A percentile compares a stretch with the other conserved stretches of the same genome.
Conservation (phyloP, 1,140 invertebrate genomes). For the Mya arenaria region DNA sequence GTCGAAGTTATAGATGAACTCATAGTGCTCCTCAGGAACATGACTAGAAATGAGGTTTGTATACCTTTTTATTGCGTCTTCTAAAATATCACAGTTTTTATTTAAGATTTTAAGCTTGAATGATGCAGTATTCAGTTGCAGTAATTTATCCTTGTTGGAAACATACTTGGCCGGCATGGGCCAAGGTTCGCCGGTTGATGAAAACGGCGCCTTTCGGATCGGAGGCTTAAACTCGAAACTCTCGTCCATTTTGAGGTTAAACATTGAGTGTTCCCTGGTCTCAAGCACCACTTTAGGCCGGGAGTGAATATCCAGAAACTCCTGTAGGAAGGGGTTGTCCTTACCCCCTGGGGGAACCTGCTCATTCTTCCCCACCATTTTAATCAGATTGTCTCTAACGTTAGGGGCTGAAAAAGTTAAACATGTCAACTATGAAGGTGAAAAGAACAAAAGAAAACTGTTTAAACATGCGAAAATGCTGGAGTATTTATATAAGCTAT, state of each 20-base stretch:
- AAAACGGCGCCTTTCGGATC: slow-evolving; percentile 34
- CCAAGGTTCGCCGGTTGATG: slow-evolving; percentile 39
- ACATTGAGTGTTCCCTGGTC: not conserved
- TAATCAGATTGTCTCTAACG: not conserved
- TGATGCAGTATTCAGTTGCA: not conserved
- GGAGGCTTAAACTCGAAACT: slow-evolving; percentile 27
- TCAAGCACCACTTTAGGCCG: not conserved
- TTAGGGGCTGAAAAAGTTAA: not conserved
- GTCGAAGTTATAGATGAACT: slow-evolving; percentile 39
- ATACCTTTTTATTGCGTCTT: slow-evolving; percentile 26
- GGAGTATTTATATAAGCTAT: no score
- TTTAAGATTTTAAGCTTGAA: not conserved
- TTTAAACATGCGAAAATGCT: no score
- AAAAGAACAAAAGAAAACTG: no score
- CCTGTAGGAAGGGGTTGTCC: slow-evolving; percentile 8
- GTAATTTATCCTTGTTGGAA: not conserved
- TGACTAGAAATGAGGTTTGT: slow-evolving; percentile 11
- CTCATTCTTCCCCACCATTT: not conserved
- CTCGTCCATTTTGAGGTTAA: slow-evolving; percentile 25
- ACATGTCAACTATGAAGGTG: no score
- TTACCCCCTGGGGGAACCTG: not conserved
- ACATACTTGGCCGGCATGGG: slow-evolving; percentile 19
- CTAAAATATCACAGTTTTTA: slow-evolving; percentile 23
- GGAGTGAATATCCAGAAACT: slow-evolving; percentile 20
- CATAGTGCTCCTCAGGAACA: slow-evolving; percentile 36